Evolutionary conservation across 2,797 vertebrate species (phyloP), one percentile per base, ranked within the genome.

Genomic region (Cirrhinus mrigala): DNA sequence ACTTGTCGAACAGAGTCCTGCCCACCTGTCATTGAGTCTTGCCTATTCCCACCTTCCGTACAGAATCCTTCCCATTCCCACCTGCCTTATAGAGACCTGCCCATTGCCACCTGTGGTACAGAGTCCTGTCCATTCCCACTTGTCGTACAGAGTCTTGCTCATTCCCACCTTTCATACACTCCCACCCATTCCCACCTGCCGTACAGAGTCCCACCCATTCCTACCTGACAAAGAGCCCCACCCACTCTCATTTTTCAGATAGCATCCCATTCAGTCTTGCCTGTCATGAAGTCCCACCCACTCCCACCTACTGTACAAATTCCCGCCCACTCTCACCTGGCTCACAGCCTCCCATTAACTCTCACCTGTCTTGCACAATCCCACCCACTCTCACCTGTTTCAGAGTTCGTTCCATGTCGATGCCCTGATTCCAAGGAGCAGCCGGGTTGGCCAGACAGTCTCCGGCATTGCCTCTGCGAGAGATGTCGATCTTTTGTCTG

Each of bases 381-480:
- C 33, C 75, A 77, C 48, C 75, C 24, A 24, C 74, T 69, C 74
- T 74, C 69, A 98, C 98, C 98, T 99, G 98, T 92, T 99, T 99
- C 74, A 99, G 94, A 0, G 98, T 97, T 29, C 98, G 97, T 86
- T 99, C 98, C 97, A 99, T 99, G 90, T 99, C 98, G 89, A 99
- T 99, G 69, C 98, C 98, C 93, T 99, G 98, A 89, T 98, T 97
- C 98, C 98, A 99, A 0, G 98, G 98, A 76, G 98, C 98, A 37
- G 98, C 98, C 22, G 98, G 98, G 87, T 99, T 99, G 78, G 98
- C 98, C 79, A 99, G 95, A 90, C 98, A 99, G 93, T 99, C 98
- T 2, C 98, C 98, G 4, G 98, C 98, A 68, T 99, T 99, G 73
- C 98, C 98, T 90, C 98, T 96, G 40, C 98, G 97, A 87, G 97